Percentiles rank a stretch among this genome's conserved stretches.
These are phyloP conservation scores for Pyrrhopygopsis socrates DNA, from an alignment of 2,888 invertebrate genomes.

Conservation along the genomic window DNA sequence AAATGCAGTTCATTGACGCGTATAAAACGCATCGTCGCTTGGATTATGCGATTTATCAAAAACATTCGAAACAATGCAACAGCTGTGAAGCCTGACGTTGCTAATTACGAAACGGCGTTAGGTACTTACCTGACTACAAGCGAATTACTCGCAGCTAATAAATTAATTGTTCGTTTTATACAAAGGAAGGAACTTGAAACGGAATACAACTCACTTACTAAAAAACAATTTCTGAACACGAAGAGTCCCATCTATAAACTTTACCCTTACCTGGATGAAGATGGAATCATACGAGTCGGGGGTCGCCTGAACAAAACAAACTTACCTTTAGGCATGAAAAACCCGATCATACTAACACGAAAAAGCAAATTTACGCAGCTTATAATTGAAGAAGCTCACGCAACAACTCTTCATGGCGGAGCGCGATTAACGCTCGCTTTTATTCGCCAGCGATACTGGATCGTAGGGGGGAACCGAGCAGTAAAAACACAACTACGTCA, in stretches of 20 bases:
- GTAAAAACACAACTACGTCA: slow-evolving; percentile 36
- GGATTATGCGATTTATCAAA: slow-evolving; percentile 4
- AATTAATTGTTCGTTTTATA: not conserved
- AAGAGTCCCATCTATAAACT: slow-evolving; percentile 25
- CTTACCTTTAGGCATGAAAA: not conserved
- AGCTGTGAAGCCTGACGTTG: not conserved
- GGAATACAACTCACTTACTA: not conserved
- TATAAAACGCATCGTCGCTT: not conserved
- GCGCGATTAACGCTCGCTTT: slow-evolving; percentile 19
- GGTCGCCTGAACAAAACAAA: slow-evolving; percentile 16
- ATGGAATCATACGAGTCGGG: slow-evolving; percentile 24
- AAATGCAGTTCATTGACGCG: not conserved
- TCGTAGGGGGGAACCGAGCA: slow-evolving; percentile 31
- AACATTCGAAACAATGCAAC: not conserved
- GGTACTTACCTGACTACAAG: not conserved
- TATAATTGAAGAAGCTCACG: slow-evolving; percentile 28
- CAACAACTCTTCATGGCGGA: slow-evolving; percentile 17
- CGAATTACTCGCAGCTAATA: slow-evolving; percentile 7
- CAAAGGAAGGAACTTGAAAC: slow-evolving; percentile 1
- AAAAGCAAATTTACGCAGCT: slow-evolving; percentile 14
- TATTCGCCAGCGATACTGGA: slow-evolving; percentile 36
- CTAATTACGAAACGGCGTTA: not conserved
- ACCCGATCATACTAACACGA: slow-evolving; percentile 21
- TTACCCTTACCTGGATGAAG: slow-evolving; percentile 12
- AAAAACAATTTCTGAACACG: not conserved